Base-by-base conservation (phyloP, 1,140 invertebrate species). In the Lepidurus packardi region DNA sequence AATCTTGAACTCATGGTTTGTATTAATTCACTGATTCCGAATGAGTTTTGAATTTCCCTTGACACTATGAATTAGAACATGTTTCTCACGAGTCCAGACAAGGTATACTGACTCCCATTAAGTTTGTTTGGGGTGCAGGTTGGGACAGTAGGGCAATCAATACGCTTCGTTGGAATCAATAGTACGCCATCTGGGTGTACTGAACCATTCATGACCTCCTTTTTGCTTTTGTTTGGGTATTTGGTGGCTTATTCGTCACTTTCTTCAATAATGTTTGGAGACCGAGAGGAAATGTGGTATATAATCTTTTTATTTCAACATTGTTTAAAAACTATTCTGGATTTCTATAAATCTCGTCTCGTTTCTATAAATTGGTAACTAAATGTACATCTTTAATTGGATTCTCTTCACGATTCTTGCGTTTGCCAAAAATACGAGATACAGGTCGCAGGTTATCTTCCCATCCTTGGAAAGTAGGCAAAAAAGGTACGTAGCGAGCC, bases 401-500 rank as follows among this genome's bases (percentile, higher is more conserved):
- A 65, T 21, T 65, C 16, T 65, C 53, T 1, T 65, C 53, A 7
- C 53, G 53, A 7, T 13, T n/a, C 21, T 65, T 65, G 13, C 53
- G 53, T 13, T 65, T 65, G 21, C 53, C n/a, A 13, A 65, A 21
- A 21, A 65, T 21, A 13, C 53, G 53, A 13, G 53, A 65, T 21
- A 65, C 16, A 65, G 53, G 53, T 65, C 53, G 53, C 53, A 65
- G 21, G 53, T 65, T 65, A 21, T 13, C 13, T 13, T 65, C 53
- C 53, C 53, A 65, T n/a, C 53, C 53, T 16, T 42, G 34, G 43
- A 42, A 77, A 11, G 75, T 44, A 9, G 75, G 75, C 21, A 77
- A 77, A 21, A 77, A 77, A 16, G 75, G 75, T 24, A 77, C 47
- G 10, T 77, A 44, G 24, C 75, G 25, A 25, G 41, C 43, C 75